These are phyloP conservation scores for Tympanoctomys barrerae DNA, from an alignment of 2,797 vertebrate genomes.

Conservation along the genomic window DNA sequence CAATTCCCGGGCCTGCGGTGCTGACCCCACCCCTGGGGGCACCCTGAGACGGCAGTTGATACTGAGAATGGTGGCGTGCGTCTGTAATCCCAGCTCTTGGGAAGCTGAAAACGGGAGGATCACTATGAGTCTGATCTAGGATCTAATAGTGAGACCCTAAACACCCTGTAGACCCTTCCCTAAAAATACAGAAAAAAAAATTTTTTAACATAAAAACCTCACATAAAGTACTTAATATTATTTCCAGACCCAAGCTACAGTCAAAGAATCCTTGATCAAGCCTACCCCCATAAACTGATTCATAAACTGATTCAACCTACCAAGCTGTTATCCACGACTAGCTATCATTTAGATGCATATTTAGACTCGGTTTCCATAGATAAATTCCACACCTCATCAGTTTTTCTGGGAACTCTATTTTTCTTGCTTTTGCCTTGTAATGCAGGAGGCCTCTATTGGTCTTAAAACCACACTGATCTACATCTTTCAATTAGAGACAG, in stretches of 20 bases:
- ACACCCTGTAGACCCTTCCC: too few relatives aligned
- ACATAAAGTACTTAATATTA: neutral
- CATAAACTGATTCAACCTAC: slow-evolving; percentile 3
- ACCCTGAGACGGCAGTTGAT: too few relatives aligned
- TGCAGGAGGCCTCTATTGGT: neutral
- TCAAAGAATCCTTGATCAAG: neutral
- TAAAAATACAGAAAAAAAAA: too few relatives aligned
- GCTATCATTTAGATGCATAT: neutral
- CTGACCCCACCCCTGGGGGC: too few relatives aligned
- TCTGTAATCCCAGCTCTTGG: too few relatives aligned
- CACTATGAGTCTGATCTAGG: too few relatives aligned
- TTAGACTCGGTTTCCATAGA: neutral
- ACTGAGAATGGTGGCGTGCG: too few relatives aligned
- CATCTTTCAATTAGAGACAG: neutral
- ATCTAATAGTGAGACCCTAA: too few relatives aligned
- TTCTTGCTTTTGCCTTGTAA: neutral
- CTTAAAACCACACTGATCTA: neutral
- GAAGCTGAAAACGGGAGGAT: too few relatives aligned
- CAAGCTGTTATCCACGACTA: neutral
- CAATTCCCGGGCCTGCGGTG: too few relatives aligned
- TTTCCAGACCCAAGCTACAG: neutral
- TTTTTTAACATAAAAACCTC: slow-evolving; percentile 13
- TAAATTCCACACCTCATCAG: neutral
- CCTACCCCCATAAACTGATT: slow-evolving; percentile 5
- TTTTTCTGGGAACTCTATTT: neutral